Evolutionary conservation across 2,113 vertebrate genomes (phyloP).

Genomic region (Marmota monax): DNA sequence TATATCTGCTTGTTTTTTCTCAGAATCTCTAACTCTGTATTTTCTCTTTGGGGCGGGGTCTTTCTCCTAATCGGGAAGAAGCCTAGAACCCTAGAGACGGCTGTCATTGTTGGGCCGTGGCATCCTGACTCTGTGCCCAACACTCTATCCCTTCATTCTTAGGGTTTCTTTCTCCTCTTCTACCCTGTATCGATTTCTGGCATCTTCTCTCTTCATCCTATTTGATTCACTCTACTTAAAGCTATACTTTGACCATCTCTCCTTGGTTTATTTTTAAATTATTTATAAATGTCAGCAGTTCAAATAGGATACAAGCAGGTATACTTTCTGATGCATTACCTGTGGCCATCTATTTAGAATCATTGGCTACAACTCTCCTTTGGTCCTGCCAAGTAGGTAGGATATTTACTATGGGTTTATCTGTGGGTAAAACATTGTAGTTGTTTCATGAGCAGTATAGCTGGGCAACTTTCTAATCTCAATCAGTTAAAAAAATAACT

Average conservation of each 20-base stretch:
- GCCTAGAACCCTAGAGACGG: no score
- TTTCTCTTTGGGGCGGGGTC: no score
- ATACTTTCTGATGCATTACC: not conserved
- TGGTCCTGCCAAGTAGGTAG: not conserved
- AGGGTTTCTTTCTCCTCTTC: not conserved
- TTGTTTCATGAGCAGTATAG: not conserved
- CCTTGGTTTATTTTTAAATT: not conserved
- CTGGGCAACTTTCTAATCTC: not conserved
- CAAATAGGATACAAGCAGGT: not conserved
- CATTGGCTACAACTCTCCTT: not conserved
- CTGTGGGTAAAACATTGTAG: not conserved
- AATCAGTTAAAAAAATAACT: constrained; percentile 41
- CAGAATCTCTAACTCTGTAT: no score
- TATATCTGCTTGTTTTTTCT: no score
- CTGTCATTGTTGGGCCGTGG: no score
- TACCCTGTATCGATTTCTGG: not conserved
- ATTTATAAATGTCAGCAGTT: not conserved
- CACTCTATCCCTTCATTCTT: not conserved
- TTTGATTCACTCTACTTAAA: not conserved
- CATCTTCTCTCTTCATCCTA: not conserved
- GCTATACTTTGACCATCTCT: not conserved
- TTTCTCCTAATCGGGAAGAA: no score
- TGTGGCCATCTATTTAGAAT: not conserved
- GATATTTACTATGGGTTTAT: not conserved
- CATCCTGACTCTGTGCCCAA: no score